Base-by-base conservation (phyloP, 2,113 vertebrate species). In the Myrmophylax atrothorax region DNA sequence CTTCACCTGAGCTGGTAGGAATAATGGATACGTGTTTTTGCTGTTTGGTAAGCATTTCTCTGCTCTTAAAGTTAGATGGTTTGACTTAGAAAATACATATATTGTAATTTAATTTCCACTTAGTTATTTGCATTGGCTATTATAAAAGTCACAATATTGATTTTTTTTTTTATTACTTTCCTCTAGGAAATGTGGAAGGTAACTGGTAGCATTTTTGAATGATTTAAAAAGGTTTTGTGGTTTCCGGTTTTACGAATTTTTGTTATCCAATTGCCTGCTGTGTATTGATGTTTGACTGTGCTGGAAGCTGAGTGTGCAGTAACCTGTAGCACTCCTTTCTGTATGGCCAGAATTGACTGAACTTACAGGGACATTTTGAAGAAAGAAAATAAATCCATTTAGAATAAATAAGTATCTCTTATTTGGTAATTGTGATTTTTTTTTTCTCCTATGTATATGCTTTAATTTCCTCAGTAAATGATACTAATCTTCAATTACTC, bases 1-100 rank as follows among this genome's bases (percentile, higher is more conserved):
- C 98, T 89, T 98, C 99, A 70, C 99, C 99, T 60, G 99, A 99
- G 93, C 98, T 99, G 37, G 98, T 99, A 76, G 99, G 99, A 29
- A 99, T 99, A 97, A 99, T 99, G 97, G 99, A 99, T 97, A 99
- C 99, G 0, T 99, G 99, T 97, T 99, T 99, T 97, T 99, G 99
- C 97, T 99, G 99, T 97, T 98, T 99, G 99, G 99, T 99, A 97
- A 98, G 98, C 93, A 64, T 94, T 91, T 94, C 37, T 70, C 19
- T 73, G 9, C 47, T 76, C 56, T 94, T 95, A 84, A 67, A 4
- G 10, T 67, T 85, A 25, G 14, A n/a, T 80, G 47, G 6, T 44
- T 28, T 91, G 94, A 17, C 73, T 88, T 95, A 42, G 33, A 86
- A 84, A 82, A 59, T 31, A 49, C 1, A 6, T 50, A 14, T 4